phyloP scores from a whole-genome alignment of 2,113 vertebrate genomes.

The Mirounga angustirostris region DNA sequence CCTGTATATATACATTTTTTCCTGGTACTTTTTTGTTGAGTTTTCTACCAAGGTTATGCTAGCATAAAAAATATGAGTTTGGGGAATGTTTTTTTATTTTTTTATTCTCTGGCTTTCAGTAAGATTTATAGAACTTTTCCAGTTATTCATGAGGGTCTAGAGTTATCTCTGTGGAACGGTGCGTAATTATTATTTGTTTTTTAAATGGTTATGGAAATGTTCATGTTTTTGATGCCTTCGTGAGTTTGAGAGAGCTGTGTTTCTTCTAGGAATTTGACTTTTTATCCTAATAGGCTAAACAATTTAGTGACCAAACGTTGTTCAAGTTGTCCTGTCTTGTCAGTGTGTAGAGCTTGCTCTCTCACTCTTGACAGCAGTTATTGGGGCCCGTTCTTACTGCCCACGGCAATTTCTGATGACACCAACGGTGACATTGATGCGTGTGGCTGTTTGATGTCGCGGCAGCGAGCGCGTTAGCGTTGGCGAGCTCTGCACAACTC shows the following conservation, averaged over 20 bases:
- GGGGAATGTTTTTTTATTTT: neutral
- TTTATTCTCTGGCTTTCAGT: neutral
- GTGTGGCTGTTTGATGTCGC: neutral
- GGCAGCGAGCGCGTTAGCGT: neutral
- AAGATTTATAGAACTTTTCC: neutral
- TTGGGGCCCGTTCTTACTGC: neutral
- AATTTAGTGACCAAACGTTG: neutral
- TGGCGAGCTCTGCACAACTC: accelerated
- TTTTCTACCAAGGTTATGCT: neutral
- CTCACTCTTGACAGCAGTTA: neutral
- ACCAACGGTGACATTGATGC: accelerated
- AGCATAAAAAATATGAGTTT: neutral
- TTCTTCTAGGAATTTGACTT: conserved; percentile 41
- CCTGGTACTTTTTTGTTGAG: neutral
- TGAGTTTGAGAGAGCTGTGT: conserved; percentile 19
- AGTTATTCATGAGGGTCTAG: neutral
- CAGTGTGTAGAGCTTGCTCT: neutral
- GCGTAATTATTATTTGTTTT: neutral
- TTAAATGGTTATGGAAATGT: neutral
- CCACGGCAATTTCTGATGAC: neutral
- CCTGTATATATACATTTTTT: neutral
- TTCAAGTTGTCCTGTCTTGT: neutral
- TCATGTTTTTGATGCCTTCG: neutral
- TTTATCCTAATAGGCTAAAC: neutral
- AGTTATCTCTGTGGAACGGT: neutral